Percentiles rank a stretch among this genome's conserved stretches.
Conservation (phyloP, 2,797 vertebrate genomes). For the Galago senegalensis region DNA sequence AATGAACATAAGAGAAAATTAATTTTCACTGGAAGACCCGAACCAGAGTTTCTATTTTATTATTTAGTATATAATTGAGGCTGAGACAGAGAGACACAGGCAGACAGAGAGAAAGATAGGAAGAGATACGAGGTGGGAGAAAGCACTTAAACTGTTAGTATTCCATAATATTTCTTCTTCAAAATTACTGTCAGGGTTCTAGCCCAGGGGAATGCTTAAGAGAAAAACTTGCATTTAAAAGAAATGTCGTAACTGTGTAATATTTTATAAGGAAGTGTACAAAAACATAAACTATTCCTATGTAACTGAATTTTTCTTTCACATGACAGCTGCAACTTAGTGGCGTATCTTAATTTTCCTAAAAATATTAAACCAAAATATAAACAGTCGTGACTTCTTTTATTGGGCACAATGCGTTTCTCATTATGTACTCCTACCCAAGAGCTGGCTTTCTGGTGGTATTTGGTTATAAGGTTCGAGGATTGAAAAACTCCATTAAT, state of each 20-base stretch:
- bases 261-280: neutral
- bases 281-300: conserved; percentile 51
- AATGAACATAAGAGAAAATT: conserved; percentile 26
- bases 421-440: conserved; percentile 57
- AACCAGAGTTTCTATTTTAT: neutral
- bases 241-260: neutral
- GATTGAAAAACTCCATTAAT: conserved; percentile 65
- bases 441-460: conserved; percentile 57
- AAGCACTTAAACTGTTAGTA: neutral
- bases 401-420: conserved; percentile 46
- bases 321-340: neutral
- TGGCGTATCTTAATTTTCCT: conserved; percentile 31
- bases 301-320: neutral
- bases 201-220: neutral
- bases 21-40: conserved; percentile 23
- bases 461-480: conserved; percentile 46
- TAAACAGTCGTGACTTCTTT: conserved; percentile 36
- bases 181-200: conserved; percentile 44
- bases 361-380: conserved; percentile 32
- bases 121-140: neutral
- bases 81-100: neutral
- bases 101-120: neutral
- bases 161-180: neutral
- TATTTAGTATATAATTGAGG: neutral
- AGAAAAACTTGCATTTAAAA: neutral